Base-by-base conservation (phyloP, 2,888 invertebrate species). In the Silvanus unidentatus region DNA sequence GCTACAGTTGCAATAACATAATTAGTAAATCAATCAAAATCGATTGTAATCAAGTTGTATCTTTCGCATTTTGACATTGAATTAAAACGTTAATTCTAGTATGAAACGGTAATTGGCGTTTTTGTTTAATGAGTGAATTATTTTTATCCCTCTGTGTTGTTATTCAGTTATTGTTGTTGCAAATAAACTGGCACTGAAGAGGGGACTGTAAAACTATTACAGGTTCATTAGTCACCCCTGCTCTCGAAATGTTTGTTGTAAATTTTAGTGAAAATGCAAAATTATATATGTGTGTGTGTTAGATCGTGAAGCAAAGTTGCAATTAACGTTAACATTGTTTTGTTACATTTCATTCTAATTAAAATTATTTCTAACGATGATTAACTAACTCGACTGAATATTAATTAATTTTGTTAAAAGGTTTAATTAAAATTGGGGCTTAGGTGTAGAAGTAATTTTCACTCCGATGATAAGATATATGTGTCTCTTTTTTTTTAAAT, bases 161-260 rank as follows among this genome's bases (percentile, higher is more conserved):
- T 22, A 22, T 22, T 22, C 8, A 5, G 8, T 22, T 22, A 22
- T 22, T 22, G 8, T 22, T 22, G 22, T 22, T 22, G 22, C 22
- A 22, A 5, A 22, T 22, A 22, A 22, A 22, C 22, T 22, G 22
- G 8, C 22, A 22, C n/a, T n/a, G n/a, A n/a, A n/a, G 30, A n/a
- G n/a, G n/a, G 39, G 35, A 40, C 45, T 27, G 38, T 42, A 43
- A 49, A 47, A 50, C 53, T 49, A 53, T 48, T 50, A 49, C 40
- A 30, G 47, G 45, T 50, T 50, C 50, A 49, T 50, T 49, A 50
- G 48, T 43, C 44, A 32, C 11, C 11, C n/a, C 10, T 28, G 28
- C 8, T 8, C 28, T 8, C 28, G 10, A 28, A n/a, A 32, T 12
- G n/a, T 11, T 12, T 32, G 10, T 11, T 32, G 32, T 43, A 43